phyloP scores from a whole-genome alignment of 2,113 vertebrate species.

The Blennius ocellaris region DNA sequence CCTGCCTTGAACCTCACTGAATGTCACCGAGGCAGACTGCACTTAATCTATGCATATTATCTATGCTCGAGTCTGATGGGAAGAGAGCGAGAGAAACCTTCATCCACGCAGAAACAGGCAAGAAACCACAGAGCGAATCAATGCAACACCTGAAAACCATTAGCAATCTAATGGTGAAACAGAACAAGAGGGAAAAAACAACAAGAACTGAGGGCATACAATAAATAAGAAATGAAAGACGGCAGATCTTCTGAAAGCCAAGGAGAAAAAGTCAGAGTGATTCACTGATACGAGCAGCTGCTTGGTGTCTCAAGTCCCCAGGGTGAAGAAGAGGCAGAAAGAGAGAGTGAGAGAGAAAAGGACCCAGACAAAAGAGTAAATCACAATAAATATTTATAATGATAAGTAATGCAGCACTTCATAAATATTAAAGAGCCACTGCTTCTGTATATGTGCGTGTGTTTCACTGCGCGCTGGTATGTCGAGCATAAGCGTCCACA shows the following conservation, averaged over 20 bases:
- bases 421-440: conserved; percentile 79
- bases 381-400: conserved; percentile 86
- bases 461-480: conserved; percentile 20
- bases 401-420: conserved; percentile 76
- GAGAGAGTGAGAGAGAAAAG: conserved; percentile 49
- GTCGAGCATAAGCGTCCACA: conserved; percentile 50
- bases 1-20: too few relatives aligned
- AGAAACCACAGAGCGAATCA: conserved; percentile 33
- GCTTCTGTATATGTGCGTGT: conserved; percentile 42
- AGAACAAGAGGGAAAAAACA: conserved; percentile 42
- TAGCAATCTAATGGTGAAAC: conserved; percentile 73
- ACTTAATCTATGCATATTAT: conserved; percentile 14
- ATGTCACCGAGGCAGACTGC: neutral
- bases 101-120: conserved; percentile 22
- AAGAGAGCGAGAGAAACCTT: conserved; percentile 2
- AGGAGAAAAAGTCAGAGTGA: conserved; percentile 63
- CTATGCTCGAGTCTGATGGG: conserved; percentile 7
- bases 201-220: conserved; percentile 59
- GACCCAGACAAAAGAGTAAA: conserved; percentile 78
- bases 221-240: conserved; percentile 77
- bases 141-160: conserved; percentile 73
- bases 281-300: conserved; percentile 72
- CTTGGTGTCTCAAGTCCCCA: conserved; percentile 59
- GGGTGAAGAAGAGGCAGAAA: conserved; percentile 49
- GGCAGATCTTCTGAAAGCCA: conserved; percentile 60